Evolutionary conservation across 2,888 invertebrate genomes (phyloP).

Genomic region (Conchocele bisecta): DNA sequence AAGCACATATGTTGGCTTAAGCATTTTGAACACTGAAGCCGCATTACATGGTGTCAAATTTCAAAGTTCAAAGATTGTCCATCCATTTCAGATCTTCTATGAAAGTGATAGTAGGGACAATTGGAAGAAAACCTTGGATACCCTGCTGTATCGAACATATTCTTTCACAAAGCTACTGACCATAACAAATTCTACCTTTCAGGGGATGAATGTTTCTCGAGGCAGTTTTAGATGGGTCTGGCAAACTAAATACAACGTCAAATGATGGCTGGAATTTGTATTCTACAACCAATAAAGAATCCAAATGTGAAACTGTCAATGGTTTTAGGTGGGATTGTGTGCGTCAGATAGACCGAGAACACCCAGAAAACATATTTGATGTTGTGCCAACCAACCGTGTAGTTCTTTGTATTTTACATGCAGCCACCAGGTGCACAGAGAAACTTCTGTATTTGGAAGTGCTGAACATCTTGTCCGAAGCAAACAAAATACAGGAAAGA

Average conservation of each 20-base stretch:
- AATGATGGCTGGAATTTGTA: background rate
- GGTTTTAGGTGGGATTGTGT: background rate
- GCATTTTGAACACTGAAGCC: background rate
- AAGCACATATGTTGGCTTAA: background rate
- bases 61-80: background rate
- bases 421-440: background rate
- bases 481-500: background rate
- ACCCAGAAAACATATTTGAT: background rate
- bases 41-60: slow-evolving; percentile 1
- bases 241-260: background rate
- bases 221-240: background rate
- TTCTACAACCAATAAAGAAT: background rate
- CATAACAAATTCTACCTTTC: too few relatives aligned
- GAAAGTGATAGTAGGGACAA: background rate
- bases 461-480: background rate
- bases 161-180: too few relatives aligned
- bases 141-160: background rate
- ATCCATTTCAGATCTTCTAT: slow-evolving; percentile 1
- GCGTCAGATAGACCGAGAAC: background rate
- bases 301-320: background rate
- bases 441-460: background rate
- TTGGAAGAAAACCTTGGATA: background rate
- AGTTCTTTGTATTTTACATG: background rate
- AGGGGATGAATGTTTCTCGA: slow-evolving; percentile 2
- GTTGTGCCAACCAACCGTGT: background rate